Evolutionary conservation across 2,888 invertebrate species (phyloP).

Genomic region (Muscina levida): DNA sequence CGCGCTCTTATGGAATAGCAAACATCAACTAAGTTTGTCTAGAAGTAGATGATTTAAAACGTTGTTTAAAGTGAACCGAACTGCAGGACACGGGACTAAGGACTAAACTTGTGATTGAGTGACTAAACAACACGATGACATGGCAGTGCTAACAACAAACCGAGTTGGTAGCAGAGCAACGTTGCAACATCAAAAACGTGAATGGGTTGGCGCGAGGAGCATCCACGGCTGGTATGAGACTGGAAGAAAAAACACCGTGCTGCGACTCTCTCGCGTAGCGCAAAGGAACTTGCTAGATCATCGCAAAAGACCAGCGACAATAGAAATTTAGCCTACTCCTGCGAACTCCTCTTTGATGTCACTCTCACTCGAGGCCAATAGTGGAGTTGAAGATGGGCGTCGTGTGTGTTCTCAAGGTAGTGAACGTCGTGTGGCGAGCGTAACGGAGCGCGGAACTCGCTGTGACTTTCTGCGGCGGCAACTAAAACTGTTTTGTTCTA

Average conservation of each 20-base stretch:
- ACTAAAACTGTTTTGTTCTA: slow-evolving; percentile 68
- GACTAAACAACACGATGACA: slow-evolving; percentile 54
- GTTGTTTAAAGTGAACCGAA: slow-evolving; percentile 73
- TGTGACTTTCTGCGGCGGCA: slow-evolving; percentile 68
- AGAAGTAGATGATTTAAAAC: slow-evolving; percentile 70
- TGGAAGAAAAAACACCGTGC: slow-evolving; percentile 18
- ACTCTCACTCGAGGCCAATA: not conserved
- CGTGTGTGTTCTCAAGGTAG: not conserved
- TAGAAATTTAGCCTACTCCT: slow-evolving; percentile 1
- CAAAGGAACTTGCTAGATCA: slow-evolving; percentile 13
- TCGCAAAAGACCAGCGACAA: slow-evolving; percentile 11
- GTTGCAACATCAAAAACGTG: slow-evolving; percentile 13
- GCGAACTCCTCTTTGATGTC: slow-evolving; percentile 1
- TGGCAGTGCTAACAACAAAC: slow-evolving; percentile 30
- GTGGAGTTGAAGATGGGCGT: not conserved
- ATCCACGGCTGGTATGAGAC: slow-evolving; percentile 6
- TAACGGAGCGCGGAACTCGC: slow-evolving; percentile 51
- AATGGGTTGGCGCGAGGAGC: slow-evolving; percentile 6
- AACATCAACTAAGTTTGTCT: slow-evolving; percentile 78
- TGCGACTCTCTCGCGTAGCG: slow-evolving; percentile 13
- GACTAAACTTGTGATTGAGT: slow-evolving; percentile 67
- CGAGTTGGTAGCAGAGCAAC: slow-evolving; percentile 36
- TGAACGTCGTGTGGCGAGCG: not conserved
- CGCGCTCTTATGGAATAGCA: slow-evolving; percentile 78
- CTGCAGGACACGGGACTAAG: slow-evolving; percentile 69